These are phyloP conservation scores for Corythornis vintsioides DNA, from an alignment of 2,113 vertebrate species.

Conservation along the genomic window DNA sequence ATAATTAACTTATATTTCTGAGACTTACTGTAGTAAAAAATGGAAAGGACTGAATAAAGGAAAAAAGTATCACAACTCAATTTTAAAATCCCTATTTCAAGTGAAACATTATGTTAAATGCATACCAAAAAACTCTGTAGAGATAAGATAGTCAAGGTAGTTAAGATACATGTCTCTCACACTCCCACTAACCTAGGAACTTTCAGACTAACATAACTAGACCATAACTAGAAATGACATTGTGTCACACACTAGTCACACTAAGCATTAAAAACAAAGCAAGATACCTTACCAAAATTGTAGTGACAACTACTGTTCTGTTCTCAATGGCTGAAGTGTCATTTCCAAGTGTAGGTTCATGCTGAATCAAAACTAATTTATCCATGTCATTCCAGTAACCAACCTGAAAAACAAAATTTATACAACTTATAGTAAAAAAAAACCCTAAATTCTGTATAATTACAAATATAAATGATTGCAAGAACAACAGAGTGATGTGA, in stretches of 20 bases:
- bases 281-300: conserved; percentile 93
- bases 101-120: not conserved
- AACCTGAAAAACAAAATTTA: conserved; percentile 78
- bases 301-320: conserved; percentile 94
- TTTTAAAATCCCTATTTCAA: not conserved
- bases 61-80: not conserved
- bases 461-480: not conserved
- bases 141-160: conserved; percentile 18
- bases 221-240: conserved; percentile 25
- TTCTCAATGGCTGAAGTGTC: conserved; percentile 93
- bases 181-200: not conserved
- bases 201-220: conserved; percentile 17
- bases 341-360: conserved; percentile 88
- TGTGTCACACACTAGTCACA: not conserved
- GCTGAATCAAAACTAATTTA: conserved; percentile 95
- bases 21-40: conserved; percentile 33
- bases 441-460: not conserved
- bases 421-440: not conserved
- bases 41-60: conserved; percentile 5
- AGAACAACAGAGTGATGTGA: not conserved
- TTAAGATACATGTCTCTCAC: not conserved
- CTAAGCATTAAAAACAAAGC: conserved; percentile 38
- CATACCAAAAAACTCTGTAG: not conserved
- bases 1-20: conserved; percentile 23
- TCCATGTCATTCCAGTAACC: conserved; percentile 99